Evolutionary conservation across 2,113 vertebrate genomes (phyloP).

Genomic region (Pyxicephalus adspersus): DNA sequence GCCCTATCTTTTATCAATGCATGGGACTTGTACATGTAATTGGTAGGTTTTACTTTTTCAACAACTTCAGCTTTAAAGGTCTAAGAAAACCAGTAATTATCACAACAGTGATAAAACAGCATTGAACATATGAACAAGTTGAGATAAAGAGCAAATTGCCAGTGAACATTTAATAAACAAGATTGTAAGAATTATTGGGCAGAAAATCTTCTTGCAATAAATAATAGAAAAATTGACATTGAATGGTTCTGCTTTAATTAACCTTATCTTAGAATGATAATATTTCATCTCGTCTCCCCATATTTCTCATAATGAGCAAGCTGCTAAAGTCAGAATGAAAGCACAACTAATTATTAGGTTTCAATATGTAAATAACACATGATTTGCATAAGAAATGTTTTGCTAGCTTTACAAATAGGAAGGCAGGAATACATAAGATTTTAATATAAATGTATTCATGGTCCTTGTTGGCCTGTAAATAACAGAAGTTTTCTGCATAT

Average conservation of each 20-base stretch:
- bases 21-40: too few relatives aligned
- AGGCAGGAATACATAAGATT: constrained; percentile 2
- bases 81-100: background rate
- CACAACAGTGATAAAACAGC: background rate
- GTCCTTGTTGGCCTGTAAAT: background rate
- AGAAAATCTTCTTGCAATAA: background rate
- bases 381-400: constrained; percentile 6
- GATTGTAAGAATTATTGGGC: constrained; percentile 3
- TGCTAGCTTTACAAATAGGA: background rate
- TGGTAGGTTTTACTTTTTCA: too few relatives aligned
- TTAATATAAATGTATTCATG: background rate
- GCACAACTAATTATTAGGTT: constrained; percentile 27
- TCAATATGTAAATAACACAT: background rate
- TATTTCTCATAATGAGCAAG: constrained; percentile 23
- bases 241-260: constrained; percentile 17
- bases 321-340: constrained; percentile 17
- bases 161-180: background rate
- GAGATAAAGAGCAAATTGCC: constrained; percentile 7
- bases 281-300: background rate
- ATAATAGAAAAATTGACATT: constrained; percentile 8
- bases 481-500: background rate
- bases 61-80: background rate
- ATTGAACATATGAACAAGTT: background rate
- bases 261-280: background rate
- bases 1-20: too few relatives aligned